Evolutionary conservation across 2,797 vertebrate genomes (phyloP).

Genomic region (Adelosebastes latens): DNA sequence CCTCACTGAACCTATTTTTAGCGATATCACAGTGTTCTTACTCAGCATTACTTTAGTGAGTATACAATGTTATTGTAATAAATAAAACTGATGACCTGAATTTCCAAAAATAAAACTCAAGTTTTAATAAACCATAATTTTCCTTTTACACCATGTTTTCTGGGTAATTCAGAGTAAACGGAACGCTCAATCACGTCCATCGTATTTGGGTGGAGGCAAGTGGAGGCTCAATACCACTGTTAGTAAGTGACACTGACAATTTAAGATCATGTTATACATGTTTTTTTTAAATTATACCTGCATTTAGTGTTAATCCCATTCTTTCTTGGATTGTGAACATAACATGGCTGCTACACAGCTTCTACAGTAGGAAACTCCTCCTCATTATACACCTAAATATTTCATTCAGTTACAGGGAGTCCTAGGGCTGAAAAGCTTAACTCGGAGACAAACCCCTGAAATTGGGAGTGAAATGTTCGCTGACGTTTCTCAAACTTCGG

Average conservation of each 20-base stretch:
- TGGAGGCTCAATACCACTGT: not conserved
- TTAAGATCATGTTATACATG: not conserved
- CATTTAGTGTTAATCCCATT: not conserved
- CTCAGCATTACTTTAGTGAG: not conserved
- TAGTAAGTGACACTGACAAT: not conserved
- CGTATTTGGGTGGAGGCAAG: no score
- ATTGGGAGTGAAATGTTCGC: conserved; percentile 64
- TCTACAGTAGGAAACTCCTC: not conserved
- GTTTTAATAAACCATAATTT: not conserved
- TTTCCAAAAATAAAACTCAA: not conserved
- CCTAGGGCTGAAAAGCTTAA: conserved; percentile 45
- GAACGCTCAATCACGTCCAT: not conserved
- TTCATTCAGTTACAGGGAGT: conserved; percentile 32
- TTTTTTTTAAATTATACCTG: not conserved
- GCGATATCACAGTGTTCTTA: not conserved
- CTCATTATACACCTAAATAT: conserved; percentile 39
- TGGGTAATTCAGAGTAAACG: not conserved
- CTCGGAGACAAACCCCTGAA: conserved; percentile 52
- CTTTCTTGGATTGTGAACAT: not conserved
- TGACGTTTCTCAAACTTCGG: conserved; percentile 66
- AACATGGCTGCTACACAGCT: not conserved
- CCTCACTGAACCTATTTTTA: conserved; percentile 10
- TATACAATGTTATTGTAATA: not conserved
- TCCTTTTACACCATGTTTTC: not conserved
- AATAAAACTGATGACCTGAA: not conserved